Base-by-base conservation (phyloP, 2,888 invertebrate species). In the Andrena haemorrhoa region DNA sequence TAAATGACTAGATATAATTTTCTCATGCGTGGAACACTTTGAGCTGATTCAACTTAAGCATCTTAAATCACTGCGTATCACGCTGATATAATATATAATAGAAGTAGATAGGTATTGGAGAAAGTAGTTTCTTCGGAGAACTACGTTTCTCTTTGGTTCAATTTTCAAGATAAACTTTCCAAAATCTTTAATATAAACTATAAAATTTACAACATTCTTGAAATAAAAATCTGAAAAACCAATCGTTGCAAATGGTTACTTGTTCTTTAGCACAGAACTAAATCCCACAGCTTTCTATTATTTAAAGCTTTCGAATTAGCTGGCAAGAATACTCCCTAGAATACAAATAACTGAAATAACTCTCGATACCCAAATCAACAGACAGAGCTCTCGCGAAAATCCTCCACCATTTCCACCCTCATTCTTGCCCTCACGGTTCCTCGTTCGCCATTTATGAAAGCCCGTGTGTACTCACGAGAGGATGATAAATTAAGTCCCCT, bases 401-500 rank as follows among this genome's bases (percentile, higher is more conserved):
- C 5, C 35, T 26, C 33, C 56, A 5, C 41, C 29, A 53, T n/a
- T 12, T 61, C 29, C 49, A 31, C 23, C 49, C 69, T 56, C 35
- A 2, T n/a, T 69, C 35, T 69, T 51, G 41, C 56, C 68, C 78
- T 33, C 60, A 23, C 35, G 5, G 20, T 31, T 16, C 20, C 51
- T 20, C 23, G 58, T 33, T 10, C 26, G 63, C 16, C 51, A 41
- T 80, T 68, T 71, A 76, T 1, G 68, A 64, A 49, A 20, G 26
- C 69, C n/a, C 33, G 8, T 56, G 63, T 68, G 23, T 41, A 49
- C 63, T 58, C 53, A 26, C 49, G 71, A 61, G 53, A 53, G 61
- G 65, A 23, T 75, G 69, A 85, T 77, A 85, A 85, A 82, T 82
- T 71, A 64, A 65, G 23, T 31, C 58, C 23, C 76, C 56, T 69